Percentiles rank a stretch among this genome's conserved stretches.
These are phyloP conservation scores for Halcyon chelicuti DNA, from an alignment of 2,797 vertebrate species.

Conservation along the genomic window DNA sequence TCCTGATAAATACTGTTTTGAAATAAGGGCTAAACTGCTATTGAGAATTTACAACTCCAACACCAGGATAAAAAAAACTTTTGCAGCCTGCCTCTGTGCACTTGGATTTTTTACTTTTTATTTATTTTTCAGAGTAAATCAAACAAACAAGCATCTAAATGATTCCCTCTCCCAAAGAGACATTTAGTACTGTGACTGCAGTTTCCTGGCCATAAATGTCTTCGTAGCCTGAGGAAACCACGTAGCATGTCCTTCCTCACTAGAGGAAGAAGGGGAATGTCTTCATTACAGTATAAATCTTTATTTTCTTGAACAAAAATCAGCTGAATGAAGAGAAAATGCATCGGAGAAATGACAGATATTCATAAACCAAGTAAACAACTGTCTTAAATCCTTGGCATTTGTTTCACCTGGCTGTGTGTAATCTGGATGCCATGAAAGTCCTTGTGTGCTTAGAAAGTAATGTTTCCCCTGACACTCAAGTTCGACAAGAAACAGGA, in stretches of 20 bases:
- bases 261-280: not conserved
- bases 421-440: not conserved
- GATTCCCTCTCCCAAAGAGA: not conserved
- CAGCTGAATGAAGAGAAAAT: not conserved
- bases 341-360: not conserved
- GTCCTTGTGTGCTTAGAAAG: not conserved
- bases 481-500: not conserved
- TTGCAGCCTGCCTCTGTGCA: not conserved
- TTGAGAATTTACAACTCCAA: not conserved
- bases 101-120: not conserved
- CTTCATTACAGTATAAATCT: not conserved
- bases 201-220: not conserved
- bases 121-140: not conserved
- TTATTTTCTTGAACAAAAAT: not conserved
- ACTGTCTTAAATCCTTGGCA: not conserved
- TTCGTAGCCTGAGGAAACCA: not conserved
- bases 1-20: not conserved
- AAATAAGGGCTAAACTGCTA: not conserved
- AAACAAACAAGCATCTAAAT: not conserved
- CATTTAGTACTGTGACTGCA: not conserved
- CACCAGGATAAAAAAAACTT: not conserved
- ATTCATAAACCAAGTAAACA: not conserved
- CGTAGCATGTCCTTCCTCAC: not conserved
- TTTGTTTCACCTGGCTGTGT: not conserved
- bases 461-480: not conserved